Evolutionary conservation across 2,888 invertebrate species (phyloP).

Genomic region (Cantharis lateralis): DNA sequence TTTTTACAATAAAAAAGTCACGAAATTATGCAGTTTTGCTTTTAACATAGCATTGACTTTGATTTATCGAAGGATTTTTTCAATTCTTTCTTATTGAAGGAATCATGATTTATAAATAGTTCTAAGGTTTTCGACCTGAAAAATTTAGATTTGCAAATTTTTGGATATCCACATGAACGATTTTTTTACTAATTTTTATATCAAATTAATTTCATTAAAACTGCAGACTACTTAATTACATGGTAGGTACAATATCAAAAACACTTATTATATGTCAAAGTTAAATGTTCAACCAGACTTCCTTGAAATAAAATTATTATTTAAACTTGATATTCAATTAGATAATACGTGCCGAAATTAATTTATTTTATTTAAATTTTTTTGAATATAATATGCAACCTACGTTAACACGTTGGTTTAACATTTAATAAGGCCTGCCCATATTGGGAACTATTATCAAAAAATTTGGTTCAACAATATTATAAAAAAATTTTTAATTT

Average conservation of each 20-base stretch:
- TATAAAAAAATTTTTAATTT: too few relatives aligned
- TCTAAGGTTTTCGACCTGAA: too few relatives aligned
- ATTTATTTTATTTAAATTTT: neutral
- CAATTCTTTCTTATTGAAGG: too few relatives aligned
- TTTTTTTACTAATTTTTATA: too few relatives aligned
- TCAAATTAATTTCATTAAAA: too few relatives aligned
- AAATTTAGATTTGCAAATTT: too few relatives aligned
- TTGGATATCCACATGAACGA: too few relatives aligned
- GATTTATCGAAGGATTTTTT: neutral
- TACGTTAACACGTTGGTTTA: neutral
- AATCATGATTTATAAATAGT: too few relatives aligned
- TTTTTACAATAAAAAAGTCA: too few relatives aligned
- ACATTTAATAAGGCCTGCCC: neutral
- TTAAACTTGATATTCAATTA: neutral
- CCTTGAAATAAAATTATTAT: neutral
- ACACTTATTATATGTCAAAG: neutral
- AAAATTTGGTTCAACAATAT: neutral
- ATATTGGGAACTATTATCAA: neutral
- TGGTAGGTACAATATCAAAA: neutral
- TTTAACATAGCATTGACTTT: neutral
- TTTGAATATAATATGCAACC: neutral
- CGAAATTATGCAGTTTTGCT: too few relatives aligned
- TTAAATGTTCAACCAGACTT: neutral
- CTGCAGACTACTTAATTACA: neutral
- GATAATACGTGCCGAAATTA: neutral